A percentile compares a stretch with the other conserved stretches of the same genome.
phyloP scores from a whole-genome alignment of 2,797 vertebrate species.

The Hydrolagus colliei region DNA sequence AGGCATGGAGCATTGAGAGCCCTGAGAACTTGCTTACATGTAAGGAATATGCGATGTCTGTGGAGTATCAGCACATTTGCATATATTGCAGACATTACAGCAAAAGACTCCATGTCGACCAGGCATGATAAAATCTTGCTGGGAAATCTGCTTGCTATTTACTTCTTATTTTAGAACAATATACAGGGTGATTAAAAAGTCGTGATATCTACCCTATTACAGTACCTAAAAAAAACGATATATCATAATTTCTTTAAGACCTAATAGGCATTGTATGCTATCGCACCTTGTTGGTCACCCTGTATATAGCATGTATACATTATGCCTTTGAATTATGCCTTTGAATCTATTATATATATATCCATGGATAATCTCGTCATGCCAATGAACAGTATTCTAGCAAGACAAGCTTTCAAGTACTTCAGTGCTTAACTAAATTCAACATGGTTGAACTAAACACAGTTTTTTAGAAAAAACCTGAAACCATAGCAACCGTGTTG shows the following conservation, averaged over 20 bases:
- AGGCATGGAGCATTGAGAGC: neutral
- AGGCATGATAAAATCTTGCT: constrained; percentile 2
- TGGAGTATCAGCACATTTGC: constrained; percentile 13
- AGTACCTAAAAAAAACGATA: too few species aligned
- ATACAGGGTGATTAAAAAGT: too few species aligned
- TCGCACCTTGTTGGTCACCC: too few species aligned
- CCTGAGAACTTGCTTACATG: neutral
- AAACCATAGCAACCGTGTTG: constrained; percentile 22
- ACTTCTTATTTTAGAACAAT: neutral
- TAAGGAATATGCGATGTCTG: constrained; percentile 11
- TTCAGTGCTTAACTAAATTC: constrained; percentile 6
- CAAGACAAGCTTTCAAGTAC: constrained; percentile 1
- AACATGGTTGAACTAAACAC: constrained; percentile 20
- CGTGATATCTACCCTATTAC: too few species aligned
- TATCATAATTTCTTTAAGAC: too few species aligned
- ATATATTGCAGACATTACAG: constrained; percentile 20
- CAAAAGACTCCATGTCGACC: constrained; percentile 6
- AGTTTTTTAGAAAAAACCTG: neutral
- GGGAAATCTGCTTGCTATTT: constrained; percentile 3
- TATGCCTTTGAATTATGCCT: neutral
- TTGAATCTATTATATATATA: neutral
- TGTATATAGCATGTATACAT: neutral
- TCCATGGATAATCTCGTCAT: neutral
- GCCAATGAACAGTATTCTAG: neutral
- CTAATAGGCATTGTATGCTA: too few species aligned